Base-by-base conservation (phyloP, 2,888 invertebrate species). In the Rotaria sp. region DNA sequence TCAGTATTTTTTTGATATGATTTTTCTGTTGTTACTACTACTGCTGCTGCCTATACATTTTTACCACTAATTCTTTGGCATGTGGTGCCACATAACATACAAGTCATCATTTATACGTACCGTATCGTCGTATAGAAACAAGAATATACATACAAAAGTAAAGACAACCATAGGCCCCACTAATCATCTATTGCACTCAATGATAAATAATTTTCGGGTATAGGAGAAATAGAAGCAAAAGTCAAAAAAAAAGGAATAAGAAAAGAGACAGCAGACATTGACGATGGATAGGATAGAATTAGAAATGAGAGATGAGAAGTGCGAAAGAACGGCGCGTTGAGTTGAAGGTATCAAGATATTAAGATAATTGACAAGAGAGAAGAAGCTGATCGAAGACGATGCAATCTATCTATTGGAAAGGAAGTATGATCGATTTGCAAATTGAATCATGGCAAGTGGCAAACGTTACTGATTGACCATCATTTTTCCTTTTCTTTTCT, bases 171-270 rank as follows among this genome's bases (percentile, higher is more conserved):
- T 67, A 67, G 30, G 67, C 30, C 13, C 30, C 67, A 67, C 67
- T 67, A 67, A 67, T 67, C 30, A 67, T 67, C 67, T 67, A 30
- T 35, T 67, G 35, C 67, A 67, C 67, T 67, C 67, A 67, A 67
- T 67, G 67, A 67, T 67, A 67, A 67, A 67, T 67, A 67, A 67
- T 67, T 67, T 57, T 57, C 57, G 57, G 10, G 2, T 57, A 57
- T 7, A 26, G n/a, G 1, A 57, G 57, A 57, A 57, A 57, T 26
- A 57, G 57, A 57, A 52, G 3, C 24, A 52, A 52, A 2, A 57
- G 57, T 57, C 57, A 57, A 57, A n/a, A 57, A 8, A n/a, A 26
- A 57, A 57, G 26, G 8, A 57, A 57, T 26, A 13, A 57, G 2
- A n/a, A n/a, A 57, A n/a, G 13, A 57, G 8, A n/a, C 1, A n/a